phyloP scores from a whole-genome alignment of 2,113 vertebrate species.

The Pagrus major region DNA sequence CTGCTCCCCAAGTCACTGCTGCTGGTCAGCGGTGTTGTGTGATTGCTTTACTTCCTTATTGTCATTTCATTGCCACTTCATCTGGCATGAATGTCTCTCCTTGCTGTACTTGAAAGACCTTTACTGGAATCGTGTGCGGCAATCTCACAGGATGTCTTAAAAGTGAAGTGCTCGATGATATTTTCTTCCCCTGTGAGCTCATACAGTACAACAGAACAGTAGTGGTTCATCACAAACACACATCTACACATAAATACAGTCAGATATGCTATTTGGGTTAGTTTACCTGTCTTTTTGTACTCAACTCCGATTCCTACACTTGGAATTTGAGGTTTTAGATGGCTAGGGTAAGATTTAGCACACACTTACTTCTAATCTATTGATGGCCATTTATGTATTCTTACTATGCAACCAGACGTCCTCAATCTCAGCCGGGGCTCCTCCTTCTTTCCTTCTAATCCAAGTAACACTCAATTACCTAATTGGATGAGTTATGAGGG shows the following conservation, averaged over 20 bases:
- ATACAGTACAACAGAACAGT: neutral
- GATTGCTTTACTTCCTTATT: neutral
- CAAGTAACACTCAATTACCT: slow-evolving; percentile 79
- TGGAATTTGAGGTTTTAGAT: slow-evolving; percentile 21
- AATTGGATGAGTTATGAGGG: slow-evolving; percentile 82
- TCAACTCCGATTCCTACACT: neutral
- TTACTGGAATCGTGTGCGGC: neutral
- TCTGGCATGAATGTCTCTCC: neutral
- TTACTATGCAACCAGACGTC: slow-evolving; percentile 22
- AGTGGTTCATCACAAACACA: neutral
- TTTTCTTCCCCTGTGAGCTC: neutral
- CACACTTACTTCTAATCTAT: slow-evolving; percentile 20
- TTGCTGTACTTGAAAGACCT: neutral
- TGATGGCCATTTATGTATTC: slow-evolving; percentile 9
- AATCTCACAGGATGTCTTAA: neutral
- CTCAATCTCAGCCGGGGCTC: slow-evolving; percentile 57
- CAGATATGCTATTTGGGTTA: neutral
- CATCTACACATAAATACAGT: neutral
- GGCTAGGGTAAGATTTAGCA: slow-evolving; percentile 8
- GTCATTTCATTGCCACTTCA: neutral
- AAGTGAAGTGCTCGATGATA: neutral
- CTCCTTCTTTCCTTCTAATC: slow-evolving; percentile 72
- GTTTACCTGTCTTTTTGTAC: neutral
- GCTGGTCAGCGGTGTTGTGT: neutral
- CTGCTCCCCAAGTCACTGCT: neutral